These are phyloP conservation scores for Girardinichthys multiradiatus DNA, from an alignment of 2,113 vertebrate genomes.

Conservation along the genomic window DNA sequence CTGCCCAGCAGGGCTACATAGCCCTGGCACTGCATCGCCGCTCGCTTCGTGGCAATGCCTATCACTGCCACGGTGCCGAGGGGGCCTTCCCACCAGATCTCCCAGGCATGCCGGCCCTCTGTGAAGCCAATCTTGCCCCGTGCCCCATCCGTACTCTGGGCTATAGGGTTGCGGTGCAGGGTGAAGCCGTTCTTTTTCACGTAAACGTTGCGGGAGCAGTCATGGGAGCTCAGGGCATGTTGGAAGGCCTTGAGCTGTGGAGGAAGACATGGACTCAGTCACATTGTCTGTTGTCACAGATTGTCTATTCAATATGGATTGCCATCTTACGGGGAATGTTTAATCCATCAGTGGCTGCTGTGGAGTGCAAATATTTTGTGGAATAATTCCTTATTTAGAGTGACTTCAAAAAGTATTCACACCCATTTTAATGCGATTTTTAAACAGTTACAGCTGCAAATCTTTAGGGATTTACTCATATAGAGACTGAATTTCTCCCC, in stretches of 20 bases:
- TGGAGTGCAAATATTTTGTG: no score
- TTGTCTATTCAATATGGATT: neutral
- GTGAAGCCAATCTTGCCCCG: constrained; percentile 97
- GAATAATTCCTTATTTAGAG: no score
- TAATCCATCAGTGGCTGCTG: neutral
- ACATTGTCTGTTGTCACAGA: neutral
- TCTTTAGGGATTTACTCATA: no score
- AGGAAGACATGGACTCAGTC: neutral
- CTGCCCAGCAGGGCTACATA: constrained; percentile 96
- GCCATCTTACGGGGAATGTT: neutral
- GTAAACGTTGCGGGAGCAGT: constrained; percentile 98
- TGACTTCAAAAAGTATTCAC: no score
- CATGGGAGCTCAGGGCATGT: constrained; percentile 94
- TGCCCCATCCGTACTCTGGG: constrained; percentile 97
- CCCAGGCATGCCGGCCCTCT: constrained; percentile 97
- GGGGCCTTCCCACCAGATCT: constrained; percentile 99
- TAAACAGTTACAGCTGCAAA: no score
- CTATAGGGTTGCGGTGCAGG: constrained; percentile 97
- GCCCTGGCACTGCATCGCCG: constrained; percentile 97
- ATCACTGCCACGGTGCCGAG: constrained; percentile 98
- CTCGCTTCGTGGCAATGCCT: constrained; percentile 95
- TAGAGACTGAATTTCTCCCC: no score
- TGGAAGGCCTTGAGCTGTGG: constrained; percentile 91
- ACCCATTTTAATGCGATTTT: no score
- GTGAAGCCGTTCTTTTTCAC: constrained; percentile 99